Conservation (phyloP, 2,113 vertebrate genomes). For the Calyptomena viridis region DNA sequence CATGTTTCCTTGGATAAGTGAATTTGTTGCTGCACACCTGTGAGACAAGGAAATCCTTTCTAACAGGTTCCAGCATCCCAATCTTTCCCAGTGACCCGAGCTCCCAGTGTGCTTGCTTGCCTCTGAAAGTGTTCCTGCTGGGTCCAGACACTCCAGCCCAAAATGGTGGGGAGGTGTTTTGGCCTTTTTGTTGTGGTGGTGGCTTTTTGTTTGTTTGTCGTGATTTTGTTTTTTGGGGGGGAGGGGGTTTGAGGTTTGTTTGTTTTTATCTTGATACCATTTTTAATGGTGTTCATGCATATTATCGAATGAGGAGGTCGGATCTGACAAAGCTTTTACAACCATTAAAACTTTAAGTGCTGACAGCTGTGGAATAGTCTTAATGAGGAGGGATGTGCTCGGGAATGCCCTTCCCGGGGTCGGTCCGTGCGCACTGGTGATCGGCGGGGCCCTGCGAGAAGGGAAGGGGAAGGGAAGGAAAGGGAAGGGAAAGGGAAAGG, state of each 20-base stretch:
- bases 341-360: neutral
- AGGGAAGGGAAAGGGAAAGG: too few relatives aligned
- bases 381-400: accelerated
- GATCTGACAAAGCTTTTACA: neutral
- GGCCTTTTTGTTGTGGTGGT: neutral
- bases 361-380: neutral
- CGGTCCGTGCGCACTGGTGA: accelerated
- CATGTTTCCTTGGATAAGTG: neutral
- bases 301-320: neutral
- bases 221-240: neutral
- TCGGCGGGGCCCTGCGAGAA: accelerated
- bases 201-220: accelerated
- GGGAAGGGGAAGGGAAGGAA: too few relatives aligned
- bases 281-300: accelerated
- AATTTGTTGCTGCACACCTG: neutral
- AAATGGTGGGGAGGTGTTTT: neutral
- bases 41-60: neutral
- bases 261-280: neutral
- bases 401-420: accelerated
- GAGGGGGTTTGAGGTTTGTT: too few relatives aligned
- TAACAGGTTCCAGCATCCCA: neutral
- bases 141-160: too few relatives aligned
- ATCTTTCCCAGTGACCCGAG: neutral
- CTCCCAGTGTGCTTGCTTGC: accelerated
- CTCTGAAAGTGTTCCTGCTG: neutral